These are phyloP conservation scores for Merops nubicus DNA, from an alignment of 2,113 vertebrate species.

Conservation along the genomic window DNA sequence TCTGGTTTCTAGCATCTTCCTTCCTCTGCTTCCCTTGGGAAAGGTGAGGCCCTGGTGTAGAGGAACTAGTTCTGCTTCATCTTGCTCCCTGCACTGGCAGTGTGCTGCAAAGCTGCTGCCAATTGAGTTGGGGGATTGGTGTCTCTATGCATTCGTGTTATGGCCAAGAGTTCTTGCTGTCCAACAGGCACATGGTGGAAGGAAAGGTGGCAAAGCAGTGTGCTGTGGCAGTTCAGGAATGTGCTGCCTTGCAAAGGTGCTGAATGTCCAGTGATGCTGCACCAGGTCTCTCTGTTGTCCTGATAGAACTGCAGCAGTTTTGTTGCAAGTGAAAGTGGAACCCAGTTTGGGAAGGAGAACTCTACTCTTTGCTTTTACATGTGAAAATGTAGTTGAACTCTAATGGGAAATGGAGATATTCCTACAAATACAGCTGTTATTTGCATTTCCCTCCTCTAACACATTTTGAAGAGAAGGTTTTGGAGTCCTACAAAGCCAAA, in stretches of 20 bases:
- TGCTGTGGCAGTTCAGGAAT: not conserved
- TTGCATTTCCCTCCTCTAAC: not conserved
- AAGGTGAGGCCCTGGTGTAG: not conserved
- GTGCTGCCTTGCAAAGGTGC: not conserved
- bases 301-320: not conserved
- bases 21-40: not conserved
- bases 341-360: not conserved
- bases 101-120: not conserved
- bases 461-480: not conserved
- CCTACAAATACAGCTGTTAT: not conserved
- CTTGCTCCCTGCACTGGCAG: not conserved
- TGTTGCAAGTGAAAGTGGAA: not conserved
- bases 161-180: not conserved
- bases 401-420: not conserved
- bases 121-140: not conserved
- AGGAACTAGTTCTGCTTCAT: not conserved
- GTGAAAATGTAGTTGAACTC: not conserved
- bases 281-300: not conserved
- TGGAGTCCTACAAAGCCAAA: not conserved
- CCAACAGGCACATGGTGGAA: not conserved
- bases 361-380: not conserved
- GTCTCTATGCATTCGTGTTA: not conserved
- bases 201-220: not conserved
- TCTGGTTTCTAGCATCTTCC: not conserved
- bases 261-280: not conserved